A percentile compares a stretch with the other conserved stretches of the same genome.
Conservation (phyloP, 2,797 vertebrate genomes). For the Paratrypauchen microcephalus region DNA sequence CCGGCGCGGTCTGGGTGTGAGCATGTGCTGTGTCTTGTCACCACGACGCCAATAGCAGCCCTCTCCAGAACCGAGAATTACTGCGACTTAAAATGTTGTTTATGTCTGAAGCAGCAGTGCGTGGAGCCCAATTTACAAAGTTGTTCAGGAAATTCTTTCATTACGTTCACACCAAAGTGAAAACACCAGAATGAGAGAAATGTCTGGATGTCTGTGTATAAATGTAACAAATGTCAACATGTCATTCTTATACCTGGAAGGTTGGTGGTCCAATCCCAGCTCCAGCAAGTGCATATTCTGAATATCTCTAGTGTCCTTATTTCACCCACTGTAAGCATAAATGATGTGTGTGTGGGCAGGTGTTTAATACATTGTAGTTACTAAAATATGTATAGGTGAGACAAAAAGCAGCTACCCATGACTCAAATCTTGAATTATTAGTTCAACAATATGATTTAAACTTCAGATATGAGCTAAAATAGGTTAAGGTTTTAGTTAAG, state of each 20-base stretch:
- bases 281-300: neutral
- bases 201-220: neutral
- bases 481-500: no score
- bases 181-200: neutral
- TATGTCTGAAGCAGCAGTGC: neutral
- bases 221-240: neutral
- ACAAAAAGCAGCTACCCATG: no score
- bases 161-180: neutral
- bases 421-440: no score
- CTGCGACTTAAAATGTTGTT: constrained; percentile 1
- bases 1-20: constrained; percentile 35
- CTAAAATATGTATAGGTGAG: no score
- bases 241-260: neutral
- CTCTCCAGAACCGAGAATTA: neutral
- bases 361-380: no score
- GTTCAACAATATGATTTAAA: no score
- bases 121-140: neutral
- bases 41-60: constrained; percentile 11
- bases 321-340: no score
- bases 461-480: no score
- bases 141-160: neutral
- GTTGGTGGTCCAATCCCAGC: neutral
- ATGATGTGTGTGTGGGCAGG: no score
- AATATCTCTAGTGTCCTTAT: no score
- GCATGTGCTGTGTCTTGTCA: constrained; percentile 22